Percentiles rank a stretch among this genome's conserved stretches.
These are phyloP conservation scores for Megaptera novaeangliae DNA, from an alignment of 2,113 vertebrate species.

Conservation along the genomic window DNA sequence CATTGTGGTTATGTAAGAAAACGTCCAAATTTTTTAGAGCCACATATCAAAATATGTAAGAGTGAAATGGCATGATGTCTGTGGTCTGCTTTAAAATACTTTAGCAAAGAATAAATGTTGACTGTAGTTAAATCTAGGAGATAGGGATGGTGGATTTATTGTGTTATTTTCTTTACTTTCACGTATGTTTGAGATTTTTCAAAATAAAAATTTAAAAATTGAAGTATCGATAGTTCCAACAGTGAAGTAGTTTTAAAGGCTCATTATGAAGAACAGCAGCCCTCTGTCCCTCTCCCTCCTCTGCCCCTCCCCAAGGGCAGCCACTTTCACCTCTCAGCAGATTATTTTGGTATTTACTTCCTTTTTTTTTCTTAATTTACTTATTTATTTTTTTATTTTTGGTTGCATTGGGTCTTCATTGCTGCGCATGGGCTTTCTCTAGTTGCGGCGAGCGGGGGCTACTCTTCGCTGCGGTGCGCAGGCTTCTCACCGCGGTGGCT, in stretches of 20 bases:
- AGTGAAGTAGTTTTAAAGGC: not conserved
- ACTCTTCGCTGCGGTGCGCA: too few species aligned
- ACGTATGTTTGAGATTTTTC: not conserved
- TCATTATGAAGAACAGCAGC: not conserved
- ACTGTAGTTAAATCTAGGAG: not conserved
- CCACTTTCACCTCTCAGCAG: not conserved
- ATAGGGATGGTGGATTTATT: not conserved
- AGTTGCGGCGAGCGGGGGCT: too few species aligned
- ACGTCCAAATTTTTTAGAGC: not conserved
- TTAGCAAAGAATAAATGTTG: not conserved
- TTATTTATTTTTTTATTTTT: too few species aligned
- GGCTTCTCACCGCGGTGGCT: too few species aligned
- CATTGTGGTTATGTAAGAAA: not conserved
- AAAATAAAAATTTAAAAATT: not conserved
- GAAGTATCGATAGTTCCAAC: not conserved
- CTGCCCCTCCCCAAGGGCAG: too few species aligned
- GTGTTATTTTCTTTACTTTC: not conserved
- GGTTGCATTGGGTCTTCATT: too few species aligned
- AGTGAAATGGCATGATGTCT: not conserved
- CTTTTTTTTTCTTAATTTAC: too few species aligned
- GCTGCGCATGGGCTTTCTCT: too few species aligned
- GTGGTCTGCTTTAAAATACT: conserved; percentile 19
- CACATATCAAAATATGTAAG: not conserved
- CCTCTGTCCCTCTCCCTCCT: not conserved
- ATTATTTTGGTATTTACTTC: not conserved